Conservation (phyloP, 30 jellyfish, hydroid and myxozoan species). For the Haliclystus octoradiatus region DNA sequence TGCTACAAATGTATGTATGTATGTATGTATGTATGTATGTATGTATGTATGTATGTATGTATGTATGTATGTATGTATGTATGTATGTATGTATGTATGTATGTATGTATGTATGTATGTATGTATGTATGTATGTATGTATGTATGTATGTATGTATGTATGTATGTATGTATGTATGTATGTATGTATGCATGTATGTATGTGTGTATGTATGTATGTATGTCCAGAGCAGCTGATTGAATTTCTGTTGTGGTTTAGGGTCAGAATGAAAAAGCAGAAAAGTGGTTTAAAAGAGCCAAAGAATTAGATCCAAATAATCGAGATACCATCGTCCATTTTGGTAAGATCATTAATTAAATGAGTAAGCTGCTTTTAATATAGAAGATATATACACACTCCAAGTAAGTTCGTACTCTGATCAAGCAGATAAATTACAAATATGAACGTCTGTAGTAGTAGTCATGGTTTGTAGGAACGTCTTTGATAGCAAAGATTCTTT, state of each 20-base stretch:
- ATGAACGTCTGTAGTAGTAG: too few relatives aligned
- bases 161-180: background rate
- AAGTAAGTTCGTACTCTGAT: background rate
- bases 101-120: constrained; percentile 10
- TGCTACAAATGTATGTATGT: too few relatives aligned
- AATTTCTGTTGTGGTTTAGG: too few relatives aligned
- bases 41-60: constrained; percentile 10
- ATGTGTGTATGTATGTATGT: background rate
- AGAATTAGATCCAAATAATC: constrained; percentile 25
- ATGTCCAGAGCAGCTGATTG: too few relatives aligned
- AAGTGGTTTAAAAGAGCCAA: constrained; percentile 43
- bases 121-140: constrained; percentile 10
- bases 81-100: constrained; percentile 10
- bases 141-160: constrained; percentile 10
- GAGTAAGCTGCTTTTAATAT: background rate
- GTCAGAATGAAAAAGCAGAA: background rate
- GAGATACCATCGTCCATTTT: constrained; percentile 34
- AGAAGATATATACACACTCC: background rate
- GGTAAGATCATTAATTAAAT: constrained; percentile 11
- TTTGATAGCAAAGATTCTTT: constrained; percentile 19
- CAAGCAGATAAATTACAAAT: background rate
- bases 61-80: constrained; percentile 10
- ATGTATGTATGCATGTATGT: background rate
- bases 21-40: constrained; percentile 10
- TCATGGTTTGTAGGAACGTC: constrained; percentile 25